A percentile compares a stretch with the other conserved stretches of the same genome.
phyloP scores from a whole-genome alignment of 2,113 vertebrate genomes.

The Trochalopteron elliotii region DNA sequence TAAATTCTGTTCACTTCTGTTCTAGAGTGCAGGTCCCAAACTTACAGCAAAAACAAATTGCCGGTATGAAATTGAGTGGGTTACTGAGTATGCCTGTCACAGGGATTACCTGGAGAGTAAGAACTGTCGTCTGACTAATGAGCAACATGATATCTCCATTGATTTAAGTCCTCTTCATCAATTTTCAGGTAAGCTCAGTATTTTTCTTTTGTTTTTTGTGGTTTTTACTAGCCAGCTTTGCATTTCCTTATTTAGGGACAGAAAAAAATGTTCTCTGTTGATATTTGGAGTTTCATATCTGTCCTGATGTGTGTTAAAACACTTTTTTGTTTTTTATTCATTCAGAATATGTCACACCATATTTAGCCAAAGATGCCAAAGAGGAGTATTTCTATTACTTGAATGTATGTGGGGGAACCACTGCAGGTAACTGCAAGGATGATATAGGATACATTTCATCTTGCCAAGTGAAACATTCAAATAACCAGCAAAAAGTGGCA shows the following conservation, averaged over 20 bases:
- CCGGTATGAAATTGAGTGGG: constrained; percentile 92
- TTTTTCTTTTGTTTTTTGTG: neutral
- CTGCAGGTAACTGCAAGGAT: constrained; percentile 40
- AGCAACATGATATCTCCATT: constrained; percentile 86
- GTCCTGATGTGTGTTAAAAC: neutral
- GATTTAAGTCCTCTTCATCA: constrained; percentile 83
- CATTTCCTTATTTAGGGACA: neutral
- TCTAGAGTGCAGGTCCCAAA: constrained; percentile 84
- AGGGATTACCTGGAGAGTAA: constrained; percentile 90
- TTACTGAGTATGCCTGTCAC: constrained; percentile 94
- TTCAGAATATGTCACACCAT: constrained; percentile 57
- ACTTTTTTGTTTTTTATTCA: neutral
- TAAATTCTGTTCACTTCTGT: neutral
- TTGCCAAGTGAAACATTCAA: constrained; percentile 82
- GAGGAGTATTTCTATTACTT: constrained; percentile 85
- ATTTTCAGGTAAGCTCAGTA: constrained; percentile 60
- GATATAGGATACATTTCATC: constrained; percentile 63
- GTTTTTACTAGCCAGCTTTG: neutral
- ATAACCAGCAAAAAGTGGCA: constrained; percentile 72
- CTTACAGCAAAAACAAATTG: constrained; percentile 88
- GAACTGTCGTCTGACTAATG: constrained; percentile 78
- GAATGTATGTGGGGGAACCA: constrained; percentile 81
- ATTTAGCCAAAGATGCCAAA: constrained; percentile 63
- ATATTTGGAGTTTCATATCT: neutral
- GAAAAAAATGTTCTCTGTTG: neutral